Evolutionary conservation across 2,113 vertebrate species (phyloP).

Genomic region (Hoplias malabaricus): DNA sequence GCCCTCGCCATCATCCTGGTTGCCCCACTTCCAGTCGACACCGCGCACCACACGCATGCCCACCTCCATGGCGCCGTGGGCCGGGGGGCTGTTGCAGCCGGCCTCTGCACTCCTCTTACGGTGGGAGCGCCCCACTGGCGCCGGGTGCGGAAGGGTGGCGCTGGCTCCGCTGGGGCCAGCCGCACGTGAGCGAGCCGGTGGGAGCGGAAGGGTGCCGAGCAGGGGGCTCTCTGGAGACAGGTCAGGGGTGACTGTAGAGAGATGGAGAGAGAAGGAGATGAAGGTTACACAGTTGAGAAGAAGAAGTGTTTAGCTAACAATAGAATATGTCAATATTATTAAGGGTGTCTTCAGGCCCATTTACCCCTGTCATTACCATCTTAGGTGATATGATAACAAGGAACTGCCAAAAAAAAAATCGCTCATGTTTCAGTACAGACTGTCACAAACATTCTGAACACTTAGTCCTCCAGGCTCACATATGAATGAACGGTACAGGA

Average conservation of each 20-base stretch:
- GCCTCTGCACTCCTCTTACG: constrained; percentile 56
- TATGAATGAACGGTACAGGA: too few species aligned
- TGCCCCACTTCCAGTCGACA: constrained; percentile 96
- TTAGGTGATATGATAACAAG: too few species aligned
- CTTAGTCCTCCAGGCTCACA: too few species aligned
- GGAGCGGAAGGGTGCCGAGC: constrained; percentile 53
- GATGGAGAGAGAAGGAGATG: background rate
- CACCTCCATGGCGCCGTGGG: constrained; percentile 88
- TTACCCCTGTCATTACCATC: too few species aligned
- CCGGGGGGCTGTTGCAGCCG: constrained; percentile 33
- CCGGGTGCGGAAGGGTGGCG: constrained; percentile 45
- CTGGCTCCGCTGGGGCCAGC: background rate
- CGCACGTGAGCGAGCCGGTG: constrained; percentile 43
- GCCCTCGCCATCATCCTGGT: constrained; percentile 94
- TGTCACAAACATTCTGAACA: too few species aligned
- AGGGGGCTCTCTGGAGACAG: constrained; percentile 69
- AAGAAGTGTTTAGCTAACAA: too few species aligned
- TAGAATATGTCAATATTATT: too few species aligned
- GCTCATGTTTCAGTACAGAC: too few species aligned
- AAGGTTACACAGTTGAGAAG: background rate
- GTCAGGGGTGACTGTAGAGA: constrained; percentile 67
- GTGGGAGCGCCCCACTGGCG: constrained; percentile 46
- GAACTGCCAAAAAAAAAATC: too few species aligned
- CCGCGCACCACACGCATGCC: constrained; percentile 96
- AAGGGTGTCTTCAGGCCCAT: too few species aligned